Evolutionary conservation across 2,113 vertebrate genomes (phyloP), one percentile per base, ranked within the genome.

Genomic region (Trematocara zebra): DNA sequence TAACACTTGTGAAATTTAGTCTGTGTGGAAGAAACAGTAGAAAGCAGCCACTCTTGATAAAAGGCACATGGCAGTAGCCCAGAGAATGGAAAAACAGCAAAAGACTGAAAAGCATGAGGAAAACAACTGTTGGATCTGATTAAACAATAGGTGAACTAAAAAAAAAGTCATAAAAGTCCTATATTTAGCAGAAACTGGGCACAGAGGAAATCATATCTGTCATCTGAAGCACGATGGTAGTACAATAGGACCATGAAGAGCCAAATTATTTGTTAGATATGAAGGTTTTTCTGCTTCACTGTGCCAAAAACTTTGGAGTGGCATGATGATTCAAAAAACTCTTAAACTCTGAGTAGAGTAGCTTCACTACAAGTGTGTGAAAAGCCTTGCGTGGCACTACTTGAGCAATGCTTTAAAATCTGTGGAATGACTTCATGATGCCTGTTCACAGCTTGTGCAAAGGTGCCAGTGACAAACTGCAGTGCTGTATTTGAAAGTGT

Each of bases 181-280:
- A 92, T 87, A 82, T 91, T 93, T 93, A 91, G 82, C 76, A 69
- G 26, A 74, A 72, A 88, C 74, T 83, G 74, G 76, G 88, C 88
- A 88, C 44, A 82, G 44, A 88, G 82, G 81, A 85, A 20, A 85
- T 51, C 44, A 37, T 82, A 54, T 53, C 31, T 84, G 52, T 57
- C 72, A n/a, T 80, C 54, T 57, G 47, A 37, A 49, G 47, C 2
- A 23, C 18, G 11, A 53, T 49, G 23, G n/a, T 44, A 31, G 49
- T 37, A 80, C 23, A 83, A 69, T 52, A 69, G 53, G 31, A 20
- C 78, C 57, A 15, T 20, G 57, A 33, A 86, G 64, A 64, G 17
- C 52, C 80, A 85, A 76, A 84, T 81, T 11, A 56, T 81, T 76
- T 72, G 18, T 33, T 35, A 79, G 44, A 83, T 64, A 86, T 82